A percentile compares a stretch with the other conserved stretches of the same genome.
Conservation (phyloP, 2,888 invertebrate species). For the Drosophila kokeensis region DNA sequence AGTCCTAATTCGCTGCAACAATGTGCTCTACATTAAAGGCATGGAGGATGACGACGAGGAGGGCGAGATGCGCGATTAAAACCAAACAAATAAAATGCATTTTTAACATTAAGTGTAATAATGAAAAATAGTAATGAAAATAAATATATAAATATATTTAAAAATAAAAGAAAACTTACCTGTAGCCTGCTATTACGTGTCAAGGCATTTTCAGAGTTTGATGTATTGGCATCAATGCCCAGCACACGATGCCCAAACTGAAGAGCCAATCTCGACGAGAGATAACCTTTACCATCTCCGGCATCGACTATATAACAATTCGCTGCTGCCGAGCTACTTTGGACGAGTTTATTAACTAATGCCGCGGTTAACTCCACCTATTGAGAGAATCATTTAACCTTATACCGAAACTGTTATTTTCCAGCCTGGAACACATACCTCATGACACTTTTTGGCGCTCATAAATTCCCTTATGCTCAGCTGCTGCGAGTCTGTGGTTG, state of each 20-base stretch:
- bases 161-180: constrained; percentile 58
- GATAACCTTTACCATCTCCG: constrained; percentile 95
- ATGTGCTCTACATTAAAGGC: constrained; percentile 97
- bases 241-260: constrained; percentile 90
- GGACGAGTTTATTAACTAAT: constrained; percentile 86
- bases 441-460: constrained; percentile 92
- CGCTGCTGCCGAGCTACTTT: not conserved
- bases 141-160: constrained; percentile 54
- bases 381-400: not conserved
- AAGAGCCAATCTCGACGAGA: constrained; percentile 90
- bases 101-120: constrained; percentile 33
- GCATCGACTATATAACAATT: constrained; percentile 89
- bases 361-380: constrained; percentile 89
- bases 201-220: constrained; percentile 89
- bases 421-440: constrained; percentile 85
- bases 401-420: not conserved
- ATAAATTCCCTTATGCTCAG: constrained; percentile 88
- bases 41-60: constrained; percentile 98
- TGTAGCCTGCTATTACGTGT: constrained; percentile 84
- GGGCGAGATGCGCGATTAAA: constrained; percentile 92
- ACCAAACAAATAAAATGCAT: not conserved
- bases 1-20: constrained; percentile 98
- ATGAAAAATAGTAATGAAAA: constrained; percentile 48
- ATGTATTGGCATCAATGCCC: constrained; percentile 91
- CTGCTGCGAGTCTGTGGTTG: constrained; percentile 22